Conservation (phyloP, 2,113 vertebrate species). For the Sceloporus tristichus region DNA sequence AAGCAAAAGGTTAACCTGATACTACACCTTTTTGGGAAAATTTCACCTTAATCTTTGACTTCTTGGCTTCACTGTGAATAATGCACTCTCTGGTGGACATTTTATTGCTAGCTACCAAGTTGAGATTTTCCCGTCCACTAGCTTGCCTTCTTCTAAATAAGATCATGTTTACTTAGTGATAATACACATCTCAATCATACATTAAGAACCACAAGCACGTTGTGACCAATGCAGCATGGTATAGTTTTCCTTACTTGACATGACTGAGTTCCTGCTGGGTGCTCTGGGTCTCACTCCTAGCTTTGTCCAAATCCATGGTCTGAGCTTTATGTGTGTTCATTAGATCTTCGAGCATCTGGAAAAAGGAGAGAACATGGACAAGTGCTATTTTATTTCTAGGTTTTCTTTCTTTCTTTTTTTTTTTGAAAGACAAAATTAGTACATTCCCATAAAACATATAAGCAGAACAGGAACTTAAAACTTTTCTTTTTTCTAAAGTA, state of each 20-base stretch:
- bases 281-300: conserved; percentile 70
- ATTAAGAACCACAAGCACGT: neutral
- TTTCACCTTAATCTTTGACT: neutral
- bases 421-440: neutral
- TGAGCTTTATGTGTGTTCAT: conserved; percentile 77
- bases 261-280: conserved; percentile 69
- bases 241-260: conserved; percentile 23
- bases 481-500: neutral
- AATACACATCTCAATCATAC: conserved; percentile 31
- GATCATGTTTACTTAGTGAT: conserved; percentile 38
- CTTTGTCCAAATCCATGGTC: conserved; percentile 71
- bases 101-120: neutral
- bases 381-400: neutral
- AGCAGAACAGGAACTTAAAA: neutral
- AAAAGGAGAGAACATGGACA: neutral
- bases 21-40: neutral
- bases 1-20: neutral
- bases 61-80: neutral
- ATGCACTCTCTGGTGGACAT: neutral
- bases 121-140: neutral
- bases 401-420: neutral
- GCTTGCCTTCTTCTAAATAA: neutral
- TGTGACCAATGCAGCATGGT: neutral
- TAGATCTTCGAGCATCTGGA: conserved; percentile 79
- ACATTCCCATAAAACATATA: neutral